These are phyloP conservation scores for Bursaphelenchus okinawaensis DNA, from an alignment of 2,888 invertebrate species.

Conservation along the genomic window DNA sequence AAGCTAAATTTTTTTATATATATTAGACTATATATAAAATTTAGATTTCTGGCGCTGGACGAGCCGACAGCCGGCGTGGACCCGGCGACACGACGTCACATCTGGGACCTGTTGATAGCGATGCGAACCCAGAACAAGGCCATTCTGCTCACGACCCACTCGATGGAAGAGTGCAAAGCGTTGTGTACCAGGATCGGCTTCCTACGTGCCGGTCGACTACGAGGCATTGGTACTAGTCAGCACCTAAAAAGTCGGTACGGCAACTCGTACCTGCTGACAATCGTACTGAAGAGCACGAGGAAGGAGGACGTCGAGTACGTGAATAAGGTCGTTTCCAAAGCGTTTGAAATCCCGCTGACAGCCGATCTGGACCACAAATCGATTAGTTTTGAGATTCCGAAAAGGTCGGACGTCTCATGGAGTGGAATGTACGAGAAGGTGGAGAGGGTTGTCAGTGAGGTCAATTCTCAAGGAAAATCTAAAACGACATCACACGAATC, in stretches of 20 bases:
- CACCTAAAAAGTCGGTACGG: too few species aligned
- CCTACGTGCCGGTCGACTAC: slow-evolving; percentile 19
- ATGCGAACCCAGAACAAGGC: slow-evolving; percentile 27
- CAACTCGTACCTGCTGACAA: slow-evolving; percentile 7
- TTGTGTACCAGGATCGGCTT: slow-evolving; percentile 28
- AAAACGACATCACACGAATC: too few species aligned
- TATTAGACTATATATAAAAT: too few species aligned
- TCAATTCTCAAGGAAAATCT: too few species aligned
- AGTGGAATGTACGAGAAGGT: background rate
- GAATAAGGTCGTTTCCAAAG: background rate
- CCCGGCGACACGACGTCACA: slow-evolving; percentile 17
- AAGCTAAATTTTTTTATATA: too few species aligned
- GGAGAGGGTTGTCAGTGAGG: background rate
- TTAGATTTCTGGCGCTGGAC: too few species aligned
- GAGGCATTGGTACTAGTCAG: too few species aligned
- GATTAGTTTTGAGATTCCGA: too few species aligned
- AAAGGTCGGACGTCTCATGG: background rate
- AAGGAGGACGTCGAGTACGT: background rate
- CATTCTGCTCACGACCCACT: too few species aligned
- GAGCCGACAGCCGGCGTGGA: slow-evolving; percentile 30
- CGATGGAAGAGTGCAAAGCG: slow-evolving; percentile 43
- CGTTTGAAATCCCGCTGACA: background rate
- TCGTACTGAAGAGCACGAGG: slow-evolving; percentile 4
- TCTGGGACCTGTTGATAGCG: slow-evolving; percentile 26
- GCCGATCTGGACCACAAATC: background rate